phyloP scores from a whole-genome alignment of 2,888 invertebrate genomes.

The Coelopa pilipes region DNA sequence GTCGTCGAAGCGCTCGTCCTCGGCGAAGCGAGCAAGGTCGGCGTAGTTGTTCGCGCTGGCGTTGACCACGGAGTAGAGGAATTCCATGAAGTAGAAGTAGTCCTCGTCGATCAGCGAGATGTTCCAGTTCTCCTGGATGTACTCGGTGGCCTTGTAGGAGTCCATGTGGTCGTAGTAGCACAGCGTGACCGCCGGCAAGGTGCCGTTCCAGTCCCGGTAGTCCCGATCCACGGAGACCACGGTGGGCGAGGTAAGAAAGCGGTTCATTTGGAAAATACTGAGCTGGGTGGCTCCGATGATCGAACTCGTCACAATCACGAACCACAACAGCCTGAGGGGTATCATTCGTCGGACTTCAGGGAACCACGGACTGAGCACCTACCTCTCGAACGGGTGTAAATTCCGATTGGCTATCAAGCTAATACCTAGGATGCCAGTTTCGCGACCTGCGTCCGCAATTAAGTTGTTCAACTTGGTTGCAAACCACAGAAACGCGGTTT shows the following conservation, averaged over 20 bases:
- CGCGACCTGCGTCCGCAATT: conserved; percentile 51
- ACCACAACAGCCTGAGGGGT: conserved; percentile 55
- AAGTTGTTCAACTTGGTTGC: conserved; percentile 42
- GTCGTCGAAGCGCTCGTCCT: conserved; percentile 65
- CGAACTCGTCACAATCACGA: conserved; percentile 50
- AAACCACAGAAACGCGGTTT: background rate
- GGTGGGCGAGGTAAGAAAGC: conserved; percentile 60
- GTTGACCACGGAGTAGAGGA: conserved; percentile 67
- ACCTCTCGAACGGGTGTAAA: conserved; percentile 55
- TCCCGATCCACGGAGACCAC: conserved; percentile 64
- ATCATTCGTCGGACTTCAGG: background rate
- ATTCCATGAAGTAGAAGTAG: conserved; percentile 68
- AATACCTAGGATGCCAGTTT: conserved; percentile 56
- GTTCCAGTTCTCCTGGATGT: conserved; percentile 65
- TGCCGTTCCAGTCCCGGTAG: conserved; percentile 64
- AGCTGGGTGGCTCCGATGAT: conserved; percentile 52
- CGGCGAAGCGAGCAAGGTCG: conserved; percentile 63
- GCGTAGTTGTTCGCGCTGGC: conserved; percentile 66
- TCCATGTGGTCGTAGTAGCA: conserved; percentile 64
- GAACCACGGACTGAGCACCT: conserved; percentile 31
- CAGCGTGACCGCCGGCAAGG: conserved; percentile 62
- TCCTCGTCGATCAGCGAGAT: conserved; percentile 64
- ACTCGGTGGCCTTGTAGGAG: conserved; percentile 57
- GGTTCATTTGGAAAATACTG: conserved; percentile 54
- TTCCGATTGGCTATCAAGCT: conserved; percentile 52